Percentiles rank a stretch among this genome's conserved stretches.
phyloP scores from a whole-genome alignment of 2,113 vertebrate genomes.

The Centrocercus urophasianus region DNA sequence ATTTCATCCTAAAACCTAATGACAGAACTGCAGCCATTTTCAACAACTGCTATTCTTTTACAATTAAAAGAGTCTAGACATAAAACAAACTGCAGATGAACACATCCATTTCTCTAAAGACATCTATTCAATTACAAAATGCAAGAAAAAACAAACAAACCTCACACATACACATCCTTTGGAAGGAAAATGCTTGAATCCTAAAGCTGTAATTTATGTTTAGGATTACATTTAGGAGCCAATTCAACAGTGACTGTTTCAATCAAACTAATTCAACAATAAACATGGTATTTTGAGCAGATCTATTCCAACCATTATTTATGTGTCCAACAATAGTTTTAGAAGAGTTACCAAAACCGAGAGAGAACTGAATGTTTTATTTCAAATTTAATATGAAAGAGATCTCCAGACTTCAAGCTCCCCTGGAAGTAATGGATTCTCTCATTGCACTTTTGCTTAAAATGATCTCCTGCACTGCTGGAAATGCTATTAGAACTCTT shows the following conservation, averaged over 20 bases:
- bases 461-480: conserved; percentile 52
- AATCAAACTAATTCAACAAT: conserved; percentile 27
- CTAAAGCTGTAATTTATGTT: not conserved
- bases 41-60: not conserved
- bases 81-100: not conserved
- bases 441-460: conserved; percentile 49
- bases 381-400: conserved; percentile 28
- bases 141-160: not conserved
- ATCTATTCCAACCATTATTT: conserved; percentile 10
- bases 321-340: not conserved
- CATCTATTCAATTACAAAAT: not conserved
- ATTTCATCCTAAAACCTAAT: not conserved
- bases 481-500: conserved; percentile 57
- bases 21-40: not conserved
- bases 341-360: conserved; percentile 10
- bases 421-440: conserved; percentile 44
- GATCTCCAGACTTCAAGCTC: conserved; percentile 39
- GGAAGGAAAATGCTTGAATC: not conserved
- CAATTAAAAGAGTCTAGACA: not conserved
- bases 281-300: not conserved
- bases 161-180: not conserved
- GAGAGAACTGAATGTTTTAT: conserved; percentile 29
- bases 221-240: not conserved
- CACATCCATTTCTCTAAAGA: not conserved
- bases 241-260: not conserved